Conservation (phyloP, 2,113 vertebrate species). For the Oxygymnocypris stewartii region DNA sequence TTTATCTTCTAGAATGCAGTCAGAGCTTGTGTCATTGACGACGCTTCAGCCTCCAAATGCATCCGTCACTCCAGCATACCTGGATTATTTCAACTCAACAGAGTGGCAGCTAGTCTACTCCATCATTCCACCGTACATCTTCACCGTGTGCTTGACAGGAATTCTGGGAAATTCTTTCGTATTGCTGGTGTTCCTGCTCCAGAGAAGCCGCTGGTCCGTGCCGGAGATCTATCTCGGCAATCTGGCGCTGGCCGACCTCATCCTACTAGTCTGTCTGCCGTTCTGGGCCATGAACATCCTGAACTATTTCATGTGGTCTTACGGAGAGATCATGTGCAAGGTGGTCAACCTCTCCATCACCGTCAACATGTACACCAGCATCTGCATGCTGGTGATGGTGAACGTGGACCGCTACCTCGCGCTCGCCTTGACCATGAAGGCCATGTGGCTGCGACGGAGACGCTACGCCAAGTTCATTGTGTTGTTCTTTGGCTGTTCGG, state of each 20-base stretch:
- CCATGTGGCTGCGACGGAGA: slow-evolving; percentile 75
- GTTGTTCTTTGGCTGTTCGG: slow-evolving; percentile 80
- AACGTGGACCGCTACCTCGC: slow-evolving; percentile 92
- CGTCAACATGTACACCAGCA: slow-evolving; percentile 86
- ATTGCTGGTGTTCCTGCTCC: slow-evolving; percentile 78
- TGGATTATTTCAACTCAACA: slow-evolving; percentile 38
- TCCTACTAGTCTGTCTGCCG: slow-evolving; percentile 80
- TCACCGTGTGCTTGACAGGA: slow-evolving; percentile 78
- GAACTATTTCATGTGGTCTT: slow-evolving; percentile 81
- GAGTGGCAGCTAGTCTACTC: slow-evolving; percentile 68
- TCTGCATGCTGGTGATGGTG: slow-evolving; percentile 86
- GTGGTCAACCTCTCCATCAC: slow-evolving; percentile 73
- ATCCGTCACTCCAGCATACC: slow-evolving; percentile 9
- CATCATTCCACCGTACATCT: slow-evolving; percentile 81
- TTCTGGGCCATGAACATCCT: slow-evolving; percentile 89
- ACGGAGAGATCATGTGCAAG: slow-evolving; percentile 83
- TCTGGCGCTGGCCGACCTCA: slow-evolving; percentile 82
- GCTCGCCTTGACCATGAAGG: slow-evolving; percentile 85
- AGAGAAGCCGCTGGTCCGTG: slow-evolving; percentile 81
- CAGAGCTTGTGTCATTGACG: background rate
- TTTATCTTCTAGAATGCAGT: slow-evolving; percentile 57
- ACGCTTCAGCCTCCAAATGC: slow-evolving; percentile 55
- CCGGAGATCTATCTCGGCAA: slow-evolving; percentile 92
- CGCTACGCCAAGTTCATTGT: slow-evolving; percentile 81
- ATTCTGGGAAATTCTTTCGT: slow-evolving; percentile 84